Evolutionary conservation across 37 sponge, comb jelly and placozoan genomes (phyloP), one percentile per base, ranked within the genome.

Genomic region (Halichondria panicea): DNA sequence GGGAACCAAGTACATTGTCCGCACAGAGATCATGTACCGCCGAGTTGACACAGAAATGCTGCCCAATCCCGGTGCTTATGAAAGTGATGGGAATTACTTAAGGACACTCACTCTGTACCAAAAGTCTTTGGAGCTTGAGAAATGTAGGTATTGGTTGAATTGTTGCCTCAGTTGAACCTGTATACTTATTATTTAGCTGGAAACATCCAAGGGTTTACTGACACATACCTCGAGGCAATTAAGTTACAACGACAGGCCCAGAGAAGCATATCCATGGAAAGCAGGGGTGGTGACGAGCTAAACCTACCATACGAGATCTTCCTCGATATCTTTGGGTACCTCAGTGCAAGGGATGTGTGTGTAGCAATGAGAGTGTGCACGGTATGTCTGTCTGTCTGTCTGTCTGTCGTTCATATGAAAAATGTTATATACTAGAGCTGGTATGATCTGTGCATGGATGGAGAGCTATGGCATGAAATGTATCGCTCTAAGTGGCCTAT

Each of bases 1-100:
- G 43, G 80, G 80, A 39, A 53, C 50, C 34, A 79, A 79, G 58
- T 79, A 79, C 68, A 67, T 79, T 56, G 36, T 79, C n/a, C 67
- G 80, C 19, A 79, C 80, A 38, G 80, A 79, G 56, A 8, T 79
- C 43, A 79, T 79, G 80, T 79, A 57, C 31, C 69, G 70, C 37
- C 80, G 80, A n/a, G 80, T 79, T 69, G 80, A 79, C 68, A 46
- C 48, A 4, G 69, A 79, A 43, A 79, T 79, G 80, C 45, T 79
- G 3, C 80, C 58, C 9, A 53, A 79, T 52, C 80, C 80, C 4
- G 1, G 33, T 13, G 39, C 36, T 31, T 79, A 79, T 42, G 15
- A 36, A 37, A 24, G 27, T 27, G 37, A 53, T 33, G 70, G 52
- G 36, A 55, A 67, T 43, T 79, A 79, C 40, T 35, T 68, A 59